Conservation (phyloP, 2,113 vertebrate genomes). For the Trogon melanurus region DNA sequence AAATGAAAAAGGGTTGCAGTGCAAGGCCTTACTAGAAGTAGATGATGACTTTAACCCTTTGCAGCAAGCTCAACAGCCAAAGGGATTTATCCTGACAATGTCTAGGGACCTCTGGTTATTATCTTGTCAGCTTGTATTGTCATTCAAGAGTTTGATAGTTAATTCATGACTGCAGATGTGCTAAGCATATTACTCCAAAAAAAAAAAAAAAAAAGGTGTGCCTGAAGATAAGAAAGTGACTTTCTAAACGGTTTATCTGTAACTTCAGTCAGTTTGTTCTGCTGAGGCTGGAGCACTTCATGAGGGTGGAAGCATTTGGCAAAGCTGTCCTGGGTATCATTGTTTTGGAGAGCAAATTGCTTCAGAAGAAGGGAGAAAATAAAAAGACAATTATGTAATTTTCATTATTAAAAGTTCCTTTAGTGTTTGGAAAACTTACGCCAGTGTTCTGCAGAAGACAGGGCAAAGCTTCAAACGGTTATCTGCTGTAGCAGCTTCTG, state of each 20-base stretch:
- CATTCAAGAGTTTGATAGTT: background rate
- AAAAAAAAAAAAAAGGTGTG: background rate
- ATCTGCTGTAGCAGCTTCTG: background rate
- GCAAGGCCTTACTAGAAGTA: background rate
- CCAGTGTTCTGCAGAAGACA: background rate
- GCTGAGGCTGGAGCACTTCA: background rate
- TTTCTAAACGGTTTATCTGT: background rate
- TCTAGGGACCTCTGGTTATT: background rate
- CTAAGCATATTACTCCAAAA: background rate
- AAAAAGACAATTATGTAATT: background rate
- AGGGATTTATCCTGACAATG: background rate
- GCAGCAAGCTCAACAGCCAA: background rate
- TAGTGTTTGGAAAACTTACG: background rate
- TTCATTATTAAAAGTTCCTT: background rate
- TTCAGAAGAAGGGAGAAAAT: background rate
- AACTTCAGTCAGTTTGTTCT: background rate
- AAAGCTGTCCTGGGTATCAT: background rate
- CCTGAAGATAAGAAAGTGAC: background rate
- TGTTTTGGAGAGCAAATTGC: background rate
- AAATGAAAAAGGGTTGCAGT: background rate
- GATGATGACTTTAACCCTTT: background rate
- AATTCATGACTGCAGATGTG: background rate
- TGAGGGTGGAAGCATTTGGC: background rate
- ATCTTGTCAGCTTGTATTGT: background rate
- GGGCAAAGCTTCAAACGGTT: background rate